Evolutionary conservation across 1,140 invertebrate species (phyloP), one percentile per base, ranked within the genome.

Genomic region (Pissodes strobi): DNA sequence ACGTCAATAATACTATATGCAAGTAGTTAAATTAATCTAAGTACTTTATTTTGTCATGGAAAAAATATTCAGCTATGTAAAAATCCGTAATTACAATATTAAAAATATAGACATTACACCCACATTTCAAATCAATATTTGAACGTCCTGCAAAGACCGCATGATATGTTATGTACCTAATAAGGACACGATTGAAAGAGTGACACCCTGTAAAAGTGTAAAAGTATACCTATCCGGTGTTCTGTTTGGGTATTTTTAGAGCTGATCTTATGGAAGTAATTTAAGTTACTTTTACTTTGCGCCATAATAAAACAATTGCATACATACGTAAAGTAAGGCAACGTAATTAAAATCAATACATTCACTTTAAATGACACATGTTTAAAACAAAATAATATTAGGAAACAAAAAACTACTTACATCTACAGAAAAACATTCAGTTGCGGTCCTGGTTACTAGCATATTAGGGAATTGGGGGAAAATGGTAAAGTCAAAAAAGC

Each of bases 391-490:
- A n/a, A n/a, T n/a, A n/a, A n/a, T n/a, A n/a, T n/a, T n/a, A n/a
- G n/a, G 18, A 53, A 55, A 66, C 23, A 10, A 17, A 39, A 22
- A 30, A 17, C 15, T 67, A 70, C 68, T 70, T 65, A 70, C 68
- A 53, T 70, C 62, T 13, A 61, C 10, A 21, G 68, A 70, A 66
- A 70, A 67, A 30, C 45, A 70, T 46, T 70, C 68, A 45, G 57
- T 58, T 23, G 65, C 56, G 25, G 64, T 70, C 62, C 66, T 70
- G 25, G 57, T 67, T 34, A 58, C 58, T 45, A 67, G 52, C 65
- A 69, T 69, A 58, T 39, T 66, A 52, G 27, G 46, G 13, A 57
- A 13, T 37, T 60, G 23, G 39, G 25, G 9, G 48, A 18, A 39
- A 41, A 15, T 18, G 37, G 6, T 37, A 15, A 1, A 58, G 13